These are phyloP conservation scores for Chrysina gloriosa DNA, from an alignment of 2,888 invertebrate genomes.

Conservation along the genomic window DNA sequence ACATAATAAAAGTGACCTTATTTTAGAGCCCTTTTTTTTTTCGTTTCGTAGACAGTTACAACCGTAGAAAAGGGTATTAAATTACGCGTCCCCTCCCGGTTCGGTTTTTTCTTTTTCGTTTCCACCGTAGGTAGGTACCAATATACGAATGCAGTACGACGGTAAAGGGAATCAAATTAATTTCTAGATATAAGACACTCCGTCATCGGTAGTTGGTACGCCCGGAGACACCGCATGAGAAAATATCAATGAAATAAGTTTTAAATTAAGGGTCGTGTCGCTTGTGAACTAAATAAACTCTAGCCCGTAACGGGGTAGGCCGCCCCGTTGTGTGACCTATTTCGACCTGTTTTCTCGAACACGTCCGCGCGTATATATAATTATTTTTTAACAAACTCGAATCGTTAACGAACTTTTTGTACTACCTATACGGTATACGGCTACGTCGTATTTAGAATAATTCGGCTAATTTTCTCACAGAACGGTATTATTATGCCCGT, in stretches of 20 bases:
- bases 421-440: conserved; percentile 22
- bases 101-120: conserved; percentile 44
- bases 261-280: conserved; percentile 65
- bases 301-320: conserved; percentile 49
- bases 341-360: conserved; percentile 49
- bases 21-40: conserved; percentile 58
- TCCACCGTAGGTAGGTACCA: conserved; percentile 52
- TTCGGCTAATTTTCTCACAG: conserved; percentile 44
- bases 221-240: conserved; percentile 58
- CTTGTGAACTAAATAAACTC: conserved; percentile 58
- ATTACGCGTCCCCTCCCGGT: conserved; percentile 64
- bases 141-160: conserved; percentile 52
- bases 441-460: conserved; percentile 41
- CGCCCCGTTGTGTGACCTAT: conserved; percentile 57
- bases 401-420: conserved; percentile 49
- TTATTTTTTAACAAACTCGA: conserved; percentile 44
- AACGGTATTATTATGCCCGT: conserved; percentile 13
- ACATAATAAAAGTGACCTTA: conserved; percentile 61
- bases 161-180: conserved; percentile 46
- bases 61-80: conserved; percentile 64
- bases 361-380: conserved; percentile 47
- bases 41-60: conserved; percentile 63
- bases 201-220: conserved; percentile 51
- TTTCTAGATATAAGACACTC: conserved; percentile 49
- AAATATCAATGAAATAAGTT: conserved; percentile 64